These are phyloP conservation scores for Epinephelus awoara DNA, from an alignment of 2,797 vertebrate species.

Conservation along the genomic window DNA sequence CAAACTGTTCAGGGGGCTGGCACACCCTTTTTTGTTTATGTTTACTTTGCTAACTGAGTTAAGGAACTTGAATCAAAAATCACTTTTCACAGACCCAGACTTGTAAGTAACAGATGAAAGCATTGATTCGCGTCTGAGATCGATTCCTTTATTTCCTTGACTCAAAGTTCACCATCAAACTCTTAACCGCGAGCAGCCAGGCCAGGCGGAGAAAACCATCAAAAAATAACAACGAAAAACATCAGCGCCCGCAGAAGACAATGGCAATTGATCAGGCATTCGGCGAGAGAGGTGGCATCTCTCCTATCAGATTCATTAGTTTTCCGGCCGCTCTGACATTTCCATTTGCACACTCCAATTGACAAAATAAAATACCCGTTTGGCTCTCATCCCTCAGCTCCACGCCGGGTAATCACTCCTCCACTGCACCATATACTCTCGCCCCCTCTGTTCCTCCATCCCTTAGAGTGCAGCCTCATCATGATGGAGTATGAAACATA, in stretches of 20 bases:
- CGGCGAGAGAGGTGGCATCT: slow-evolving; percentile 73
- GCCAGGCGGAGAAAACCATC: slow-evolving; percentile 72
- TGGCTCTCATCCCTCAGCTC: slow-evolving; percentile 76
- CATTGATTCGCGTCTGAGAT: slow-evolving; percentile 69
- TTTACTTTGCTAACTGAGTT: slow-evolving; percentile 58
- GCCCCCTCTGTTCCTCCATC: slow-evolving; percentile 36
- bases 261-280: slow-evolving; percentile 82
- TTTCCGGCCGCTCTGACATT: slow-evolving; percentile 84
- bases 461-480: slow-evolving; percentile 55
- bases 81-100: slow-evolving; percentile 50
- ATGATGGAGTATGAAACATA: slow-evolving; percentile 66
- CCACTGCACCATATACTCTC: slow-evolving; percentile 56
- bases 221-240: slow-evolving; percentile 74
- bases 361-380: slow-evolving; percentile 87
- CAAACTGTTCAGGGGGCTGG: slow-evolving; percentile 13
- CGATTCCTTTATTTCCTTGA: slow-evolving; percentile 76
- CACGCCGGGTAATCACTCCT: slow-evolving; percentile 79
- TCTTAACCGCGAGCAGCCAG: slow-evolving; percentile 58
- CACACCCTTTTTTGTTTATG: slow-evolving; percentile 36
- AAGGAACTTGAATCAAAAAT: slow-evolving; percentile 60
- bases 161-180: slow-evolving; percentile 77
- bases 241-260: slow-evolving; percentile 68
- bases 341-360: slow-evolving; percentile 88
- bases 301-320: slow-evolving; percentile 87
- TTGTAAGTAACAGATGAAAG: slow-evolving; percentile 79